phyloP scores from a whole-genome alignment of 2,797 vertebrate species.

The Sebastes hopkinsi region DNA sequence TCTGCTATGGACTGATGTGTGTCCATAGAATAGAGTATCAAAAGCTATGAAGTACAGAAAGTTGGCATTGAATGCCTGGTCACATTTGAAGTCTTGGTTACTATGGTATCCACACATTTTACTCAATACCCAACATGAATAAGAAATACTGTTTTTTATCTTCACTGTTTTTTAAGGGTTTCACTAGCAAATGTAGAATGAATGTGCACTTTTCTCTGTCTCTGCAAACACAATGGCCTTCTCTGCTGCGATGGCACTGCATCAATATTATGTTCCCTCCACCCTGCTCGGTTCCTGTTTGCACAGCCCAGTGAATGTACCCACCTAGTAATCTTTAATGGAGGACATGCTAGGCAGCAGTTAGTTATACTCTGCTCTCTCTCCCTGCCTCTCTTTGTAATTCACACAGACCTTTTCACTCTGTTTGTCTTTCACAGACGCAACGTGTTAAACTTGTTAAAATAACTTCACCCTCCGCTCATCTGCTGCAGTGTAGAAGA shows the following conservation, averaged over 20 bases:
- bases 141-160: neutral
- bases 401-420: constrained; percentile 24
- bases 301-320: constrained; percentile 67
- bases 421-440: constrained; percentile 41
- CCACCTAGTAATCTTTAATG: constrained; percentile 63
- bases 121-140: neutral
- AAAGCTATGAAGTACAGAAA: neutral
- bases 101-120: neutral
- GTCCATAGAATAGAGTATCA: neutral
- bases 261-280: constrained; percentile 77
- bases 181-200: constrained; percentile 1
- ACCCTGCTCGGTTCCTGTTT: constrained; percentile 76
- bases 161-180: neutral
- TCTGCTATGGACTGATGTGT: neutral
- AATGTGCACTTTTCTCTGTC: constrained; percentile 13
- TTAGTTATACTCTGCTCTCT: constrained; percentile 25
- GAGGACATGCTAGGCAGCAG: constrained; percentile 64
- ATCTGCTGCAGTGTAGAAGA: neutral
- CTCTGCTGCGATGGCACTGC: constrained; percentile 55
- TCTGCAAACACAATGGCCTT: constrained; percentile 36
- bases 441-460: constrained; percentile 22
- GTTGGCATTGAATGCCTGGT: too few relatives aligned
- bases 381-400: constrained; percentile 18
- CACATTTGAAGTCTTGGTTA: too few relatives aligned
- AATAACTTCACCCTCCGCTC: constrained; percentile 5